Evolutionary conservation across 2,113 vertebrate genomes (phyloP).

Genomic region (Channa argus): DNA sequence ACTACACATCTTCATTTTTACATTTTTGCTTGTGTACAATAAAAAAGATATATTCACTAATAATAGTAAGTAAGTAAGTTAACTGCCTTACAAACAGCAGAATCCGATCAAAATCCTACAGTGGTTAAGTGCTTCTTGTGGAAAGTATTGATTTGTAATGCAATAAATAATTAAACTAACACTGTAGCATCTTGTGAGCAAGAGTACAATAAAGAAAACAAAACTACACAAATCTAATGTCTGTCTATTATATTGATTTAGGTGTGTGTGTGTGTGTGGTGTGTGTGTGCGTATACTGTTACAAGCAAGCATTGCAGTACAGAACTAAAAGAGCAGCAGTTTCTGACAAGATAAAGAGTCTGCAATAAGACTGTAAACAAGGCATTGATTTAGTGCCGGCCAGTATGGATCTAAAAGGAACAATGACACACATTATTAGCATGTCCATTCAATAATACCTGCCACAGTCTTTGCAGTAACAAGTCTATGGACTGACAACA

Average conservation of each 20-base stretch:
- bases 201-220: background rate
- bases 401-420: constrained; percentile 34
- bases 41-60: no score
- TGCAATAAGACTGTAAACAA: constrained; percentile 46
- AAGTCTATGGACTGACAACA: constrained; percentile 5
- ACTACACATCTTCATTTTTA: background rate
- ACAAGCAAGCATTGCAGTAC: background rate
- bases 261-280: background rate
- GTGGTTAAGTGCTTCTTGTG: no score
- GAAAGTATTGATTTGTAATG: background rate
- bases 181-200: background rate
- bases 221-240: background rate
- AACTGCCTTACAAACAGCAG: background rate
- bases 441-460: constrained; percentile 44
- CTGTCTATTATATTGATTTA: constrained; percentile 18
- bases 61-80: background rate
- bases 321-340: constrained; percentile 52
- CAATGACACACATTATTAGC: constrained; percentile 37
- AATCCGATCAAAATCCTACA: background rate
- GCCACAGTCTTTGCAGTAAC: constrained; percentile 13
- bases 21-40: background rate
- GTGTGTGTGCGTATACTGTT: background rate
- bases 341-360: constrained; percentile 49
- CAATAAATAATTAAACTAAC: background rate
- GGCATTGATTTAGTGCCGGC: constrained; percentile 61